These are phyloP conservation scores for Etheostoma cragini DNA, from an alignment of 2,113 vertebrate species.

Conservation along the genomic window DNA sequence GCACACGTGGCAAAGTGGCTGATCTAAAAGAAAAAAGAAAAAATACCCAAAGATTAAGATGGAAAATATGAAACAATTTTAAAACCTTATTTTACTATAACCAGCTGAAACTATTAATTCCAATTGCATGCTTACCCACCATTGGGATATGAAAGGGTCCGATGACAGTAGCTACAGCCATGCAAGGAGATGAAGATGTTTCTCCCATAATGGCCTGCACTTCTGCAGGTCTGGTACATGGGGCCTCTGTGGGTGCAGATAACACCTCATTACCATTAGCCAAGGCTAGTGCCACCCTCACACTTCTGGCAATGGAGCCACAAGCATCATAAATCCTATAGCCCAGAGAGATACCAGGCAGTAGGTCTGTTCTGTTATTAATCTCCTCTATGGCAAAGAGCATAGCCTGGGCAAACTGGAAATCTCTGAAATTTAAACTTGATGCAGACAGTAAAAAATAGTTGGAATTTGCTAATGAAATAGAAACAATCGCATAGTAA, in stretches of 20 bases:
- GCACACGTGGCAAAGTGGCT: conserved; percentile 81
- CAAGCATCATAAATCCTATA: conserved; percentile 83
- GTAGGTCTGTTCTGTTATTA: conserved; percentile 79
- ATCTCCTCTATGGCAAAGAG: conserved; percentile 84
- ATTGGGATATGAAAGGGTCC: conserved; percentile 80
- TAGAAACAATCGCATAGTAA: not conserved
- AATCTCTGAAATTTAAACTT: conserved; percentile 69
- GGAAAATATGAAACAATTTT: not conserved
- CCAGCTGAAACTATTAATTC: not conserved
- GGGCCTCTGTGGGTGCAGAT: not conserved
- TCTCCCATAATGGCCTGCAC: conserved; percentile 82
- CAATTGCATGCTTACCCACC: conserved; percentile 59
- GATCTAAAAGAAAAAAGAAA: conserved; percentile 57
- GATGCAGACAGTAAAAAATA: not conserved
- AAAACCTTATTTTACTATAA: not conserved
- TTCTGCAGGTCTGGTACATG: conserved; percentile 67
- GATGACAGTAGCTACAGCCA: conserved; percentile 76
- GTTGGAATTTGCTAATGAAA: not conserved
- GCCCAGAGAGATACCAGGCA: conserved; percentile 80
- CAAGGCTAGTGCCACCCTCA: conserved; percentile 73
- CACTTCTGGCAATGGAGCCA: conserved; percentile 68
- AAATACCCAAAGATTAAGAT: not conserved
- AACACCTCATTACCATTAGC: conserved; percentile 65
- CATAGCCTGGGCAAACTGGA: conserved; percentile 82
- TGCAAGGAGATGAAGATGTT: conserved; percentile 74